Evolutionary conservation across 2,888 invertebrate genomes (phyloP), one percentile per base, ranked within the genome.

Genomic region (Caenorhabditis sp.): DNA sequence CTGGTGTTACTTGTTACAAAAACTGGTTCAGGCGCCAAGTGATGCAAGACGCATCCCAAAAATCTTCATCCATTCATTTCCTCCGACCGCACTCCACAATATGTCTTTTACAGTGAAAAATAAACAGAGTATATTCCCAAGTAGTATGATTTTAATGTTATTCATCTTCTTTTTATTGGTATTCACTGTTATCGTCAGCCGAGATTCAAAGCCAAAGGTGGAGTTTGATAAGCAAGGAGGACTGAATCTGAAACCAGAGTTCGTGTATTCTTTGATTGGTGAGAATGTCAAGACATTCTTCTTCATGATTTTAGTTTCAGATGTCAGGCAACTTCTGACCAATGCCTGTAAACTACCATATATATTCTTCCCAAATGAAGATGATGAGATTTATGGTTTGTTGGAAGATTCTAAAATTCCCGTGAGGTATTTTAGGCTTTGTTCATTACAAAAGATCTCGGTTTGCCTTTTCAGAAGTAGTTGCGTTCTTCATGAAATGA

Each of bases 311-410:
- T 26, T 26, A 56, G 10, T 63, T 80, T 31, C 41, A 74, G 80
- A 80, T 12, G 69, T 59, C 8, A 44, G 63, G 12, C 61, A 81
- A 14, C n/a, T 81, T 6, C 28, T 81, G 3, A 64, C 74, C 0
- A 81, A 81, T 22, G 28, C 63, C 6, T 81, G 81, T 58, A 81
- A 81, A 26, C 2, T 81, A 3, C 81, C 81, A 3, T 81, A 75
- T 14, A 81, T 75, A 14, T 81, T 81, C 26, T 54, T 70, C 5
- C 49, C 61, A 10, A 75, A 75, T 24, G 74, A 69, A 35, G 75
- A 81, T 14, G 69, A 75, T 12, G 58, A 44, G 5, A 56, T 31
- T 1, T 66, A 35, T 14, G 66, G 49, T 19, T 54, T 74, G 19
- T 6, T 16, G 5, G 44, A 41, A 10, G 58, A 54, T 7, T 35